phyloP scores from a whole-genome alignment of 23 tunicate genomes.

The Halocynthia aurantium region DNA sequence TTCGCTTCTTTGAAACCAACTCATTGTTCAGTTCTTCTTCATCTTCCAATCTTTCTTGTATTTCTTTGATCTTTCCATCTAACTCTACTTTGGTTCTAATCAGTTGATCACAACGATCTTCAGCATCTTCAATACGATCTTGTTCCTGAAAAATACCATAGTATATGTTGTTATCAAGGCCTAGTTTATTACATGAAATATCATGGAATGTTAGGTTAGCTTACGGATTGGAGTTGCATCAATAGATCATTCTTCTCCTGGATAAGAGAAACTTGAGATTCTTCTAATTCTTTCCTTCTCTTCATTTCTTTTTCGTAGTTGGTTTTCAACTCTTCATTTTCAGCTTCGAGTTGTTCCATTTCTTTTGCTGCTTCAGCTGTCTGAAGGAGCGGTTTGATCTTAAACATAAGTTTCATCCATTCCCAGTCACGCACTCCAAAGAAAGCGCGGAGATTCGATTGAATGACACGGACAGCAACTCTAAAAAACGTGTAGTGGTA shows the following conservation, averaged over 20 bases:
- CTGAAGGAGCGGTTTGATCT: slow-evolving; percentile 93
- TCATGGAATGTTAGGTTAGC: not conserved
- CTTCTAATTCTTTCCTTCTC: slow-evolving; percentile 86
- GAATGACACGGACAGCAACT: slow-evolving; percentile 81
- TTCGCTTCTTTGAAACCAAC: slow-evolving; percentile 75
- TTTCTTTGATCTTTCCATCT: slow-evolving; percentile 95
- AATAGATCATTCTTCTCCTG: slow-evolving; percentile 96
- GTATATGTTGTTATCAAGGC: no score
- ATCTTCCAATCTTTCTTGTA: slow-evolving; percentile 89
- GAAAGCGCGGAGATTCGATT: slow-evolving; percentile 86
- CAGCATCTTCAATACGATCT: slow-evolving; percentile 90
- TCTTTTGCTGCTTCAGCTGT: slow-evolving; percentile 94
- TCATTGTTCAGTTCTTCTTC: slow-evolving; percentile 87
- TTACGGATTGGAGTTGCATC: slow-evolving; percentile 42
- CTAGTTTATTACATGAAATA: not conserved
- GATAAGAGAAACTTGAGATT: slow-evolving; percentile 65
- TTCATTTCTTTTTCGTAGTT: slow-evolving; percentile 86
- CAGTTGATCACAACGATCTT: slow-evolving; percentile 87
- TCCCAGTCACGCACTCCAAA: slow-evolving; percentile 87
- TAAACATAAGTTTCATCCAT: slow-evolving; percentile 94
- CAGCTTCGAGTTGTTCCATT: slow-evolving; percentile 74
- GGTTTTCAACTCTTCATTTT: slow-evolving; percentile 69
- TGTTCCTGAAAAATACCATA: slow-evolving; percentile 88
- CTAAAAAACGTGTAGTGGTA: no score
- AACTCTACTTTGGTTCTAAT: slow-evolving; percentile 88